A percentile compares a stretch with the other conserved stretches of the same genome.
Evolutionary conservation across 2,113 vertebrate species (phyloP).

Genomic region (Plotosus lineatus): DNA sequence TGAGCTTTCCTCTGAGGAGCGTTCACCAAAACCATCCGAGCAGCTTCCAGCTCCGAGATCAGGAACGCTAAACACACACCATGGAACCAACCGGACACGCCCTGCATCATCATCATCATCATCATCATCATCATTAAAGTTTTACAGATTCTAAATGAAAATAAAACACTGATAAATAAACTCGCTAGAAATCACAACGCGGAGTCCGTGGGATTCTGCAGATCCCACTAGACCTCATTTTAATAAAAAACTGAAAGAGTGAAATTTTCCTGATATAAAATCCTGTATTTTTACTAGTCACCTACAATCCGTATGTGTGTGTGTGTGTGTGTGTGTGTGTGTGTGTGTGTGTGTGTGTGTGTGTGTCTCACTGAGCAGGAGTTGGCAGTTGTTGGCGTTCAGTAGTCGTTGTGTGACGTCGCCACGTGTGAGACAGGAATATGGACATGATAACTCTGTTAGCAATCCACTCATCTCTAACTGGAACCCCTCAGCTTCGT

Average conservation of each 20-base stretch:
- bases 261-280: background rate
- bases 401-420: slow-evolving; percentile 89
- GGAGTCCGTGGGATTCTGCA: too few relatives aligned
- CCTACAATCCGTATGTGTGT: background rate
- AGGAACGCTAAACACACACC: slow-evolving; percentile 80
- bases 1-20: slow-evolving; percentile 83
- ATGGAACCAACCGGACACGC: background rate
- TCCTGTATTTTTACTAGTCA: background rate
- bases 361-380: slow-evolving; percentile 86
- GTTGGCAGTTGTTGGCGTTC: slow-evolving; percentile 87
- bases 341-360: background rate
- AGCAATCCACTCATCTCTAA: slow-evolving; percentile 94
- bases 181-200: background rate
- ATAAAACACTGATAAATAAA: background rate
- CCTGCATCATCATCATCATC: background rate
- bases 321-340: background rate
- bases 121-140: background rate
- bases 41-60: slow-evolving; percentile 95
- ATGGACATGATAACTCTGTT: slow-evolving; percentile 90
- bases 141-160: background rate
- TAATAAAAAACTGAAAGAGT: background rate
- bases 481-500: slow-evolving; percentile 91
- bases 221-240: background rate
- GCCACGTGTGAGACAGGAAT: slow-evolving; percentile 83
- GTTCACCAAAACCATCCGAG: slow-evolving; percentile 90